Percentiles rank a stretch among this genome's conserved stretches.
phyloP scores from a whole-genome alignment of 2,888 invertebrate species.

The Cataglyphis livida region DNA sequence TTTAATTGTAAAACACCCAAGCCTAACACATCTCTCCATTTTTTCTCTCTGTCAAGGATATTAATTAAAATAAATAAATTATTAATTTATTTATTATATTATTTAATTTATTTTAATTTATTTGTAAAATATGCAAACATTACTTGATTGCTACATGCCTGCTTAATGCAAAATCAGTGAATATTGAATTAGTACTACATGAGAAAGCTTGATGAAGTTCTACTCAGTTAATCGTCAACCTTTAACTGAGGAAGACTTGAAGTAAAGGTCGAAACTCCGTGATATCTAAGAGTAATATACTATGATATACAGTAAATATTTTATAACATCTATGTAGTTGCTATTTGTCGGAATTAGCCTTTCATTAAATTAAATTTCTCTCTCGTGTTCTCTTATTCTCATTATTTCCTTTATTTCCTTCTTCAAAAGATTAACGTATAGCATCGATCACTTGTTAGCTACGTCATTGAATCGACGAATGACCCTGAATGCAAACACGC shows the following conservation, averaged over 20 bases:
- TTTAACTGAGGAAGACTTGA: neutral
- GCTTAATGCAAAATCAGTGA: neutral
- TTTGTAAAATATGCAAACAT: neutral
- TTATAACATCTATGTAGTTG: neutral
- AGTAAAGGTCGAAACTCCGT: neutral
- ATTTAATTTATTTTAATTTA: too few species aligned
- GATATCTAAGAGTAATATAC: neutral
- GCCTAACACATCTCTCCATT: neutral
- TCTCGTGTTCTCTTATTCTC: neutral
- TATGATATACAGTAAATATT: neutral
- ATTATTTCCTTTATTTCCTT: neutral
- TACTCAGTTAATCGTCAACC: neutral
- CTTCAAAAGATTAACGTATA: slow-evolving; percentile 9
- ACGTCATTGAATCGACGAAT: slow-evolving; percentile 67
- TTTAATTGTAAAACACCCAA: neutral
- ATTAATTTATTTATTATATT: too few species aligned
- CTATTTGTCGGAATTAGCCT: neutral
- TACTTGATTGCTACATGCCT: neutral
- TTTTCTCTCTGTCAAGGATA: neutral
- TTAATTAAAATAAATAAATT: neutral
- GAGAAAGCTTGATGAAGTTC: neutral
- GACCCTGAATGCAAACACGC: slow-evolving; percentile 75
- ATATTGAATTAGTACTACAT: neutral
- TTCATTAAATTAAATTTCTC: neutral
- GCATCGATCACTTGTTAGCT: slow-evolving; percentile 54